Evolutionary conservation across 2,888 invertebrate genomes (phyloP).

Genomic region (Tipula confusa): DNA sequence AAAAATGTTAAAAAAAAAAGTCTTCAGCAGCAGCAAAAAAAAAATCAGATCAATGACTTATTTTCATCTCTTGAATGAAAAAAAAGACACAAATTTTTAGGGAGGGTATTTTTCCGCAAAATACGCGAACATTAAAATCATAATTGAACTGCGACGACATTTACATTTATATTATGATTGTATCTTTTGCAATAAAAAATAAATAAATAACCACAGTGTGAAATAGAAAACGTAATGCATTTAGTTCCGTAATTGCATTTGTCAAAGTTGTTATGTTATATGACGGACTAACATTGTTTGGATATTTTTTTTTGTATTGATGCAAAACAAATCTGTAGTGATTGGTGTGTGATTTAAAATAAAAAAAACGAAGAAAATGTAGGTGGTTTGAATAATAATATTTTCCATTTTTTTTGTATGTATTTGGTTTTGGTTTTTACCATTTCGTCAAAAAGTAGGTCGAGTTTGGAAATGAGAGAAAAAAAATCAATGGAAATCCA

Average conservation of each 20-base stretch:
- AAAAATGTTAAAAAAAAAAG: neutral
- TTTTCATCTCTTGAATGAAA: slow-evolving; percentile 9
- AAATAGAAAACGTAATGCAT: neutral
- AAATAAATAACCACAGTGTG: neutral
- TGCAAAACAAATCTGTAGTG: neutral
- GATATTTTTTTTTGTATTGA: neutral
- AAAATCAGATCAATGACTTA: slow-evolving; percentile 5
- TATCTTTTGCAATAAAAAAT: neutral
- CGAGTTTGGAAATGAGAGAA: neutral
- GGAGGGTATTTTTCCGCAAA: neutral
- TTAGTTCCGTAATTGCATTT: neutral
- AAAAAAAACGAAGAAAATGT: neutral
- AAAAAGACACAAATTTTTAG: neutral
- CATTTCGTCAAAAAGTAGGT: neutral
- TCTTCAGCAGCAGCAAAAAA: slow-evolving; percentile 7
- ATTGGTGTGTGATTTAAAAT: neutral
- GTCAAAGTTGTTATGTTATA: neutral
- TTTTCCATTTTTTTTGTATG: neutral
- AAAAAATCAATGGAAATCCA: slow-evolving; percentile 1
- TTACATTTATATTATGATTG: neutral
- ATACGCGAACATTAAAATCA: neutral
- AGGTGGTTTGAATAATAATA: neutral
- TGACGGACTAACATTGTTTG: neutral
- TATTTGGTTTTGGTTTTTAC: neutral
- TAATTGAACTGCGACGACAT: neutral